Percentiles rank a stretch among this genome's conserved stretches.
These are phyloP conservation scores for Lampropteryx suffumata DNA, from an alignment of 2,888 invertebrate species.

Conservation along the genomic window DNA sequence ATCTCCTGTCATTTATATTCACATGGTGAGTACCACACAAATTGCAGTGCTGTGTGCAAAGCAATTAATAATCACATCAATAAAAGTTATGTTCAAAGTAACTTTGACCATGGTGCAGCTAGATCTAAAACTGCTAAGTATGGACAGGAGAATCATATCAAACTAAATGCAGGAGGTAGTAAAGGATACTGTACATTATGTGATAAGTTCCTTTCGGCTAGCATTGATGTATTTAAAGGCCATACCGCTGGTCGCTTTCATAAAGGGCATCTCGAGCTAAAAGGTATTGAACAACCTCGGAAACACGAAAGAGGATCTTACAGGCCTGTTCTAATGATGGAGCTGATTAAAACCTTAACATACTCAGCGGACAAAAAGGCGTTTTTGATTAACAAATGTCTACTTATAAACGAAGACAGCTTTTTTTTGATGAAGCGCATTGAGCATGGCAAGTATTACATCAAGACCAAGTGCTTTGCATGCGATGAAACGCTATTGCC, in stretches of 20 bases:
- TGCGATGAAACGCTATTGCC: slow-evolving; percentile 44
- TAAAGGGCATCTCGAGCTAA: slow-evolving; percentile 47
- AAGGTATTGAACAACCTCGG: slow-evolving; percentile 37
- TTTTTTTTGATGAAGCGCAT: slow-evolving; percentile 44
- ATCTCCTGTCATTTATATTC: slow-evolving; percentile 40
- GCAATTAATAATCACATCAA: slow-evolving; percentile 3
- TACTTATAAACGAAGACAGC: slow-evolving; percentile 46
- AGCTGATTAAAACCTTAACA: slow-evolving; percentile 8
- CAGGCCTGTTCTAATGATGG: slow-evolving; percentile 10
- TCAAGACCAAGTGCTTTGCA: slow-evolving; percentile 49
- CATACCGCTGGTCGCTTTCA: slow-evolving; percentile 53
- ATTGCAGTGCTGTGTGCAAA: background rate
- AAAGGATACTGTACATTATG: slow-evolving; percentile 58
- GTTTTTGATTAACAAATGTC: slow-evolving; percentile 15
- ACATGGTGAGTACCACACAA: slow-evolving; percentile 25
- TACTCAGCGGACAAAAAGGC: slow-evolving; percentile 13
- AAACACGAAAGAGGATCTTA: slow-evolving; percentile 31
- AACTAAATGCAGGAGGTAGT: slow-evolving; percentile 52
- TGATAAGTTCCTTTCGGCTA: slow-evolving; percentile 45
- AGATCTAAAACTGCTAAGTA: slow-evolving; percentile 49
- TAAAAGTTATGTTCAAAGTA: slow-evolving; percentile 19
- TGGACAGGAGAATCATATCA: slow-evolving; percentile 52
- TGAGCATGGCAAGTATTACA: slow-evolving; percentile 34
- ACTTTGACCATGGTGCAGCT: slow-evolving; percentile 42
- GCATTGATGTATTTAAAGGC: slow-evolving; percentile 44